These are phyloP conservation scores for Eristalinus aeneus DNA, from an alignment of 2,888 invertebrate species.

Conservation along the genomic window DNA sequence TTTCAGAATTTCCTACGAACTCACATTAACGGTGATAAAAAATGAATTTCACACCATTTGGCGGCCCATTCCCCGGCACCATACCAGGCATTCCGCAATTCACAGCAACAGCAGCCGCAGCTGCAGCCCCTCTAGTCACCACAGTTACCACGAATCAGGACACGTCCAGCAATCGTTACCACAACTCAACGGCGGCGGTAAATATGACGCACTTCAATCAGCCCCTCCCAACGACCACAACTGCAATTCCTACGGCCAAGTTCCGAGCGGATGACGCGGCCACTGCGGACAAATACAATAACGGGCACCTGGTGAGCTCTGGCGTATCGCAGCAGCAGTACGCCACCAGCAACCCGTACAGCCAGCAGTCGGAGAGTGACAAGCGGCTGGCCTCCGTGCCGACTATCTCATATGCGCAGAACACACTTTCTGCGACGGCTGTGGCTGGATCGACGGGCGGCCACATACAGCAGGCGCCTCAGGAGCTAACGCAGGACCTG, in stretches of 20 bases:
- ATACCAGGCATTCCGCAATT: constrained; percentile 92
- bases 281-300: constrained; percentile 82
- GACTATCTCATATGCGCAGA: constrained; percentile 77
- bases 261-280: constrained; percentile 83
- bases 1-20: constrained; percentile 64
- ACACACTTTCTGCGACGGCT: constrained; percentile 73
- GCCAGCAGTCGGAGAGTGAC: constrained; percentile 74
- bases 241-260: constrained; percentile 83
- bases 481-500: constrained; percentile 80
- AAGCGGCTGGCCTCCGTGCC: constrained; percentile 75
- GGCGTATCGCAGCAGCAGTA: constrained; percentile 75
- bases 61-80: constrained; percentile 87
- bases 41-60: constrained; percentile 93
- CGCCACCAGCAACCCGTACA: constrained; percentile 74
- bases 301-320: constrained; percentile 79
- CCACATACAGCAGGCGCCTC: constrained; percentile 78
- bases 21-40: constrained; percentile 62
- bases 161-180: constrained; percentile 77
- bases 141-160: constrained; percentile 80
- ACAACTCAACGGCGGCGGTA: constrained; percentile 74
- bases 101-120: constrained; percentile 81
- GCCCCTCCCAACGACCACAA: constrained; percentile 77
- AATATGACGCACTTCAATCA: constrained; percentile 83
- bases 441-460: constrained; percentile 69
- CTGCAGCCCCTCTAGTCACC: constrained; percentile 82